Base-by-base conservation (phyloP, 2,888 invertebrate genomes). In the Phorcus lineatus region DNA sequence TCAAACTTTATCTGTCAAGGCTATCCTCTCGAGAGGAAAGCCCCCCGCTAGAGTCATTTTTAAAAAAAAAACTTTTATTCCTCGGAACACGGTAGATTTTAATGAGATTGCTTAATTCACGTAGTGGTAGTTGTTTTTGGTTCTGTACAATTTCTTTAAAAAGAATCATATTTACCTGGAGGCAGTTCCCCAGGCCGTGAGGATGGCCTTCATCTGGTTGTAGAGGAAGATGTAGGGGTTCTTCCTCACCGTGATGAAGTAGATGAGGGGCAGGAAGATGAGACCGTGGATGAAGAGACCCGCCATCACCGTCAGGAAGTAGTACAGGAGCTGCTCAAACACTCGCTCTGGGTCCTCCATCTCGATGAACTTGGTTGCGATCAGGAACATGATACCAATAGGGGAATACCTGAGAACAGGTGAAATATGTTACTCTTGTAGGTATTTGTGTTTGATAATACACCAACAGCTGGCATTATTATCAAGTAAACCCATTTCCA, bases 201-300 rank as follows among this genome's bases (percentile, higher is more conserved):
- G 95, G 93, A 96, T 96, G 77, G 97, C 96, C 81, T 92, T 91
- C 36, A 86, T 19, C 87, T 91, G 88, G 57, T 87, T 87, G 77
- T 82, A 85, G 78, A 90, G 83, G 84, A 89, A 92, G 17, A 55
- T 77, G 79, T 85, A 87, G 0, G 92, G 92, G 79, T 92, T 93
- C 75, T 88, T 91, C 76, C 91, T 82, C 74, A 90, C 90, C 22
- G 86, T 76, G 13, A 90, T 62, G 87, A 97, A 96, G 94, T 96
- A 99, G 78, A 99, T 94, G 9, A 96, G 92, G 4, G 98, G 98
- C 79, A 99, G 95, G 0, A 98, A 96, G 24, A 98, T 95, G 90
- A 99, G 96, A 9, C 98, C 98, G 91, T 99, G 99, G 76, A 98
- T 95, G 90, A 97, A 95, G 22, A 99, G 94, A 0, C 99, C 99